Percentiles rank a stretch among this genome's conserved stretches.
These are phyloP conservation scores for Myiotriccus ornatus DNA, from an alignment of 2,797 vertebrate genomes.

Conservation along the genomic window DNA sequence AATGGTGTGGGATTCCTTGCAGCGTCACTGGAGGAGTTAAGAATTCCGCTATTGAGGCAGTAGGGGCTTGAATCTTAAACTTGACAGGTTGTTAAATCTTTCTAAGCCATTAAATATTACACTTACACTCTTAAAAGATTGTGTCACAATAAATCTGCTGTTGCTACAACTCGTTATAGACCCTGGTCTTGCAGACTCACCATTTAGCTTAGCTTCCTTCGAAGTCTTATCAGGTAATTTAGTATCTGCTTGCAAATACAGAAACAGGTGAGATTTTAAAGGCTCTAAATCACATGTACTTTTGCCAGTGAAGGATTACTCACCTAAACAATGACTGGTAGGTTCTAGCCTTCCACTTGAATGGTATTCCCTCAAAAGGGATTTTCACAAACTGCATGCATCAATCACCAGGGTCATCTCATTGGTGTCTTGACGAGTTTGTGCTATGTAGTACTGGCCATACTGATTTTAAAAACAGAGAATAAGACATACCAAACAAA, in stretches of 20 bases:
- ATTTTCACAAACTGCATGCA: background rate
- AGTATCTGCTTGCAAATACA: background rate
- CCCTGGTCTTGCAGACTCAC: background rate
- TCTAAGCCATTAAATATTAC: background rate
- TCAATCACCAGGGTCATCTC: background rate
- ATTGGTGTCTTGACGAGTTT: background rate
- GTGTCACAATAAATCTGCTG: background rate
- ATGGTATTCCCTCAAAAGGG: background rate
- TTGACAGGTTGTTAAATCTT: background rate
- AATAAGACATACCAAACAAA: background rate
- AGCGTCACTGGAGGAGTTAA: background rate
- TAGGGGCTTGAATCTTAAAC: background rate
- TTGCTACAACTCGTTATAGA: background rate
- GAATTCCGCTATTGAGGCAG: background rate
- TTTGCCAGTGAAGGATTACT: background rate
- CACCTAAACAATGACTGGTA: background rate
- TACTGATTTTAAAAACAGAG: background rate
- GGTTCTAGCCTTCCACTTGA: background rate
- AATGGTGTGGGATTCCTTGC: background rate
- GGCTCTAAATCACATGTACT: background rate
- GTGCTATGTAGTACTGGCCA: background rate
- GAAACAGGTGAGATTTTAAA: background rate
- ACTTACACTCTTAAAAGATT: background rate
- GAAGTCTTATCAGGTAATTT: background rate
- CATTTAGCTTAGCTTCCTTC: background rate